Evolutionary conservation across 2,888 invertebrate genomes (phyloP).

Genomic region (Oscheius sp.): DNA sequence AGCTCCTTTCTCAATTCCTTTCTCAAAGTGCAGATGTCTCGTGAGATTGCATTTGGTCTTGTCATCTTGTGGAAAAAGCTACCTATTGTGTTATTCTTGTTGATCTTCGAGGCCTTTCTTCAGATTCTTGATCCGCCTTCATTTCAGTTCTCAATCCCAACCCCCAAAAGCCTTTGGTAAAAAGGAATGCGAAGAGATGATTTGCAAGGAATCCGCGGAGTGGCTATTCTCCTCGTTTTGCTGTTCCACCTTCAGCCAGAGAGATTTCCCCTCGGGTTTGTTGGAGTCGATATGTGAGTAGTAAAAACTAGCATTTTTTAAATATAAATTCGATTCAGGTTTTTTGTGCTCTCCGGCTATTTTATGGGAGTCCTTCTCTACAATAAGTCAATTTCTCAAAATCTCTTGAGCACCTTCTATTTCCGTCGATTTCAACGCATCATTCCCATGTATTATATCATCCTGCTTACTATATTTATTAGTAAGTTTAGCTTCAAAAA

Average conservation of each 20-base stretch:
- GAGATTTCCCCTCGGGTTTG: neutral
- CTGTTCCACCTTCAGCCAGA: conserved; percentile 19
- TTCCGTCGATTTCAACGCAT: conserved; percentile 12
- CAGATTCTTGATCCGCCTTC: no score
- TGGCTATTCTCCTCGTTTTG: conserved; percentile 16
- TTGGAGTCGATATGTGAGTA: conserved; percentile 21
- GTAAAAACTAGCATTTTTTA: neutral
- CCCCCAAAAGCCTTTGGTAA: no score
- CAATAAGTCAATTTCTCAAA: neutral
- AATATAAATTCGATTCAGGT: neutral
- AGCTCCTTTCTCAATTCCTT: no score
- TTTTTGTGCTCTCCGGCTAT: conserved; percentile 8
- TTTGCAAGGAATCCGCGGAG: conserved; percentile 5
- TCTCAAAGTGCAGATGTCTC: no score
- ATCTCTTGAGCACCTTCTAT: neutral
- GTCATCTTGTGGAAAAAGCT: no score
- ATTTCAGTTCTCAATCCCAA: no score
- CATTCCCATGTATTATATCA: neutral
- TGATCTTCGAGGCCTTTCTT: no score
- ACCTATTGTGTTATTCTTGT: no score
- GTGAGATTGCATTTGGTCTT: no score
- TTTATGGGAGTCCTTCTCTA: neutral
- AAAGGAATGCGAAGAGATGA: neutral
- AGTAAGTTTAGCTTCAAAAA: neutral
- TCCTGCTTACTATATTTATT: neutral